Conservation (phyloP, 2,113 vertebrate species). For the Apistogramma diplotaenia region DNA sequence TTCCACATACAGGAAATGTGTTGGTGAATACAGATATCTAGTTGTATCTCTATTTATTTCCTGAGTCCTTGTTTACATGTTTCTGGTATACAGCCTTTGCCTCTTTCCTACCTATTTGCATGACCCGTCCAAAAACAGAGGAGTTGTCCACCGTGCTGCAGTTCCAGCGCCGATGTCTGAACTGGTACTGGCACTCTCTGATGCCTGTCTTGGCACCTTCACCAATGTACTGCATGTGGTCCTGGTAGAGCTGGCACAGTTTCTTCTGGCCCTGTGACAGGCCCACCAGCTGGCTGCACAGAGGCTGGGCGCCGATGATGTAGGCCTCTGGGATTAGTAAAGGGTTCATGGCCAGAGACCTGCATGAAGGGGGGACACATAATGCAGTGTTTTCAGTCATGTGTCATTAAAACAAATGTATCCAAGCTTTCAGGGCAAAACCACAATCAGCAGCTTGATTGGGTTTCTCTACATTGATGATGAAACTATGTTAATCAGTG, state of each 20-base stretch:
- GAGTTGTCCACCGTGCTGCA: slow-evolving; percentile 96
- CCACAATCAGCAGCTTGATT: slow-evolving; percentile 15
- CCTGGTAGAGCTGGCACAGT: slow-evolving; percentile 97
- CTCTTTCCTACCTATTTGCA: slow-evolving; percentile 90
- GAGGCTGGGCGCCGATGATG: slow-evolving; percentile 98
- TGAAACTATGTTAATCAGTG: not conserved
- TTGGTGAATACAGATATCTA: not conserved
- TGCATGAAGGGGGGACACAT: slow-evolving; percentile 48
- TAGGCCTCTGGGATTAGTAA: slow-evolving; percentile 96
- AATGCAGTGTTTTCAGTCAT: slow-evolving; percentile 33
- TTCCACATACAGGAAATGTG: not conserved
- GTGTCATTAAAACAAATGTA: not conserved
- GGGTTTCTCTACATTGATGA: not conserved
- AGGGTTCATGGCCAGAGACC: slow-evolving; percentile 96
- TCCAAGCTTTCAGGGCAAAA: not conserved
- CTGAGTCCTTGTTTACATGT: not conserved
- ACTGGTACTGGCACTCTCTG: slow-evolving; percentile 96
- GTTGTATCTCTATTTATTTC: too few species aligned
- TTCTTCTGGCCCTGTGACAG: slow-evolving; percentile 95
- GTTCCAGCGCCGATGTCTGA: slow-evolving; percentile 96
- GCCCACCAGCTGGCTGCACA: slow-evolving; percentile 95
- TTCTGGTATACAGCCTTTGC: not conserved
- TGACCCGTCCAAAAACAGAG: slow-evolving; percentile 92
- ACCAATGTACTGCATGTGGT: slow-evolving; percentile 97
- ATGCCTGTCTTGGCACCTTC: slow-evolving; percentile 96